phyloP scores from a whole-genome alignment of 2,888 invertebrate genomes.

The Laspeyria flexula region DNA sequence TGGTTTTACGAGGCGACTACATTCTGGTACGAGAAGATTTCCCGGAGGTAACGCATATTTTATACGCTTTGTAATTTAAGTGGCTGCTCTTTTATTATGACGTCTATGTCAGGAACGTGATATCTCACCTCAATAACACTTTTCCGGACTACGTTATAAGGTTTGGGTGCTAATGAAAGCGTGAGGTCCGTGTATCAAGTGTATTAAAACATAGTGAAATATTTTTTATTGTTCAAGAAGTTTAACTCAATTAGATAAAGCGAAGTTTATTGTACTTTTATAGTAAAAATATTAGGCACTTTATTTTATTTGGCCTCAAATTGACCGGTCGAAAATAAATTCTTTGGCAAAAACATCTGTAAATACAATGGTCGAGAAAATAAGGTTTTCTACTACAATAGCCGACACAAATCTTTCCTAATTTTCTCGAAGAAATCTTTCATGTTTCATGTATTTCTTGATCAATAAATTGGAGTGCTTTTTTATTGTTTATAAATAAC shows the following conservation, averaged over 20 bases:
- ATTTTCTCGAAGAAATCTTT: not conserved
- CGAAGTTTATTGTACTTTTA: too few relatives aligned
- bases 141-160: slow-evolving; percentile 8
- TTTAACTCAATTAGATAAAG: too few relatives aligned
- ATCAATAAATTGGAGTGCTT: slow-evolving; percentile 28
- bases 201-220: not conserved
- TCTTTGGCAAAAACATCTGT: not conserved
- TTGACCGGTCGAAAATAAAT: not conserved
- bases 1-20: slow-evolving; percentile 71
- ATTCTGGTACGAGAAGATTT: slow-evolving; percentile 71
- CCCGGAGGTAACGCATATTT: slow-evolving; percentile 79
- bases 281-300: not conserved
- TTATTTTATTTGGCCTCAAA: not conserved
- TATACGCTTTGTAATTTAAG: slow-evolving; percentile 75
- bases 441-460: slow-evolving; percentile 5
- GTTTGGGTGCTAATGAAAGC: slow-evolving; percentile 1
- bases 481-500: slow-evolving; percentile 41
- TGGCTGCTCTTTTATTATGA: slow-evolving; percentile 66
- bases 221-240: not conserved
- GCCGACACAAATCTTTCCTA: not conserved
- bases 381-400: not conserved
- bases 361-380: not conserved
- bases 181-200: not conserved
- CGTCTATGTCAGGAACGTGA: slow-evolving; percentile 44
- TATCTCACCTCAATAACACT: slow-evolving; percentile 32